Evolutionary conservation across 2,113 vertebrate species (phyloP).

Genomic region (Daphoenositta chrysoptera): DNA sequence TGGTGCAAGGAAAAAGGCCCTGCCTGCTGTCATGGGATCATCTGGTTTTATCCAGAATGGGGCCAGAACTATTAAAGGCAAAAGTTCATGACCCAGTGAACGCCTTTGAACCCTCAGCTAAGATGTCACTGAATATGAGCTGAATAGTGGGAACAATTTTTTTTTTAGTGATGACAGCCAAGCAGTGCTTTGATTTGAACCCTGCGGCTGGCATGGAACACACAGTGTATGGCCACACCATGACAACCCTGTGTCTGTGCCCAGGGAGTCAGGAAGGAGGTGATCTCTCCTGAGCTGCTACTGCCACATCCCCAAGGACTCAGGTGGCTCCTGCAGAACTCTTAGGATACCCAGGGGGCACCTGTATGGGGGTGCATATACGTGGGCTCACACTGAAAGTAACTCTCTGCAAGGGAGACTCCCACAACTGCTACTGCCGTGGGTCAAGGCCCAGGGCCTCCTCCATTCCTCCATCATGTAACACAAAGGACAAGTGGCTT

Average conservation of each 20-base stretch:
- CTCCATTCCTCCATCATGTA: neutral
- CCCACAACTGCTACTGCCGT: fast-evolving
- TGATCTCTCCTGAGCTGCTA: neutral
- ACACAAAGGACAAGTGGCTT: neutral
- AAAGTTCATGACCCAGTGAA: neutral
- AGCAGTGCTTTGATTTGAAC: neutral
- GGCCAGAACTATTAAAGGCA: neutral
- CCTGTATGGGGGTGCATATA: fast-evolving
- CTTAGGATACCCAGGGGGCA: neutral
- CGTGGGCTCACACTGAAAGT: neutral
- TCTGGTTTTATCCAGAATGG: neutral
- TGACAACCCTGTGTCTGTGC: neutral
- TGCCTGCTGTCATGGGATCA: neutral
- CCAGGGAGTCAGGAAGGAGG: neutral
- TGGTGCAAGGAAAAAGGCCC: neutral
- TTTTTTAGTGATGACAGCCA: neutral
- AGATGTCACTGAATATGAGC: neutral
- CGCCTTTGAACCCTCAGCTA: neutral
- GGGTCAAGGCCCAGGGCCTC: neutral
- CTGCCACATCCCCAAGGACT: fast-evolving
- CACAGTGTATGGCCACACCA: fast-evolving
- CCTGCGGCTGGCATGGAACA: neutral
- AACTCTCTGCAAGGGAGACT: neutral
- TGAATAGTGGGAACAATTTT: neutral
- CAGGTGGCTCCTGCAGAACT: neutral